phyloP scores from a whole-genome alignment of 1,140 invertebrate species.

The Lamellibrachia luymesi region DNA sequence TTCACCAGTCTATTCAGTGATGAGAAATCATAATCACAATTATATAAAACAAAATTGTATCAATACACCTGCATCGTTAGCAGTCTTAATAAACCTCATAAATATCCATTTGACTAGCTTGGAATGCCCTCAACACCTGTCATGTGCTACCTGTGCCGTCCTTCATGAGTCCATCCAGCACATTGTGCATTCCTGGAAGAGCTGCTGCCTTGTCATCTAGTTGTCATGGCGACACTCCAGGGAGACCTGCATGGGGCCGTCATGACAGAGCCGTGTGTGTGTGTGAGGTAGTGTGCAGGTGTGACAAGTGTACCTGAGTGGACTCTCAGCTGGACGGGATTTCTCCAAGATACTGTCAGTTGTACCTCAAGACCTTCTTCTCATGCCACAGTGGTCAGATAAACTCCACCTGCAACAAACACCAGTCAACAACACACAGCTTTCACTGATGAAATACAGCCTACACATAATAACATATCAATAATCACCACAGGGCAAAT shows the following conservation, averaged over 20 bases:
- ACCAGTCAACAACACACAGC: no score
- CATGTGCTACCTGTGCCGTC: neutral
- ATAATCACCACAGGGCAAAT: no score
- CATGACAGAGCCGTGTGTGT: neutral
- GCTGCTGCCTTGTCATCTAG: neutral
- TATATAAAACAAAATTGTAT: neutral
- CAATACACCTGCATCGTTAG: neutral
- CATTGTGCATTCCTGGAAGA: neutral
- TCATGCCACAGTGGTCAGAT: no score
- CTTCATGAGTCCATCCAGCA: neutral
- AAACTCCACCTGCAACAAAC: no score
- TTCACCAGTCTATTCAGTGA: neutral
- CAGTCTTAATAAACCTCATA: neutral
- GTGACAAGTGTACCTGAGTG: neutral
- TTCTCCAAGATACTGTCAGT: no score
- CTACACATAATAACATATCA: no score
- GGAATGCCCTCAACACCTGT: neutral
- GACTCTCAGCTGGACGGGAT: neutral
- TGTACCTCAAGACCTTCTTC: no score
- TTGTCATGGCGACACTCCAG: neutral
- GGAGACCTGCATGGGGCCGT: neutral
- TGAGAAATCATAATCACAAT: neutral
- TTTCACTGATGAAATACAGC: no score
- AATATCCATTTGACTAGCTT: neutral
- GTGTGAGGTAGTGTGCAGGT: no score